Conservation (phyloP, 1,140 invertebrate species). For the Mizuhopecten yessoensis region DNA sequence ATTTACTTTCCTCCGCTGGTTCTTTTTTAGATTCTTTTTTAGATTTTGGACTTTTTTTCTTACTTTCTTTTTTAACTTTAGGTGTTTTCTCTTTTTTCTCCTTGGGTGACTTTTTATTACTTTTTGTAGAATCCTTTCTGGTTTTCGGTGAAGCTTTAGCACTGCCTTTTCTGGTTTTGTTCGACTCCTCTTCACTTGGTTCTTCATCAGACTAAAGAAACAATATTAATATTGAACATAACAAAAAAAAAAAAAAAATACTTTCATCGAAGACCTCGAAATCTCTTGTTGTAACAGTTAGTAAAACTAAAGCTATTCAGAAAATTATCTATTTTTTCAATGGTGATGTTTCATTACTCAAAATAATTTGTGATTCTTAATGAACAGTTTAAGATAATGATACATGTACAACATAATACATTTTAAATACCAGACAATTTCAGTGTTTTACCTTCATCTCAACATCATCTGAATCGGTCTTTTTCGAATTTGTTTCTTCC, state of each 20-base stretch:
- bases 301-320: too few species aligned
- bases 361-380: too few species aligned
- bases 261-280: too few species aligned
- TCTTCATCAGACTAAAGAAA: background rate
- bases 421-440: too few species aligned
- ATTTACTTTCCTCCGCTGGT: background rate
- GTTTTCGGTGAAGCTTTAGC: background rate
- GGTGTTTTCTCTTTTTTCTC: slow-evolving; percentile 16
- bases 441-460: slow-evolving; percentile 28
- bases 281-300: too few species aligned
- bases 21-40: background rate
- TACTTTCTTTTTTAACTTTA: slow-evolving; percentile 29
- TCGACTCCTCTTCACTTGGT: background rate
- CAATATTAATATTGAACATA: too few species aligned
- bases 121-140: background rate
- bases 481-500: slow-evolving; percentile 37
- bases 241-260: too few species aligned
- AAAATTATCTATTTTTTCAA: too few species aligned
- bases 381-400: too few species aligned
- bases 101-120: background rate
- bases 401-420: too few species aligned
- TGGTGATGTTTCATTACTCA: too few species aligned
- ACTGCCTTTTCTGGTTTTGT: background rate
- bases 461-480: background rate
- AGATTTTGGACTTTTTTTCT: background rate